Percentiles rank a stretch among this genome's conserved stretches.
Conservation (phyloP, 2,113 vertebrate species). For the Hippoglossus stenolepis region DNA sequence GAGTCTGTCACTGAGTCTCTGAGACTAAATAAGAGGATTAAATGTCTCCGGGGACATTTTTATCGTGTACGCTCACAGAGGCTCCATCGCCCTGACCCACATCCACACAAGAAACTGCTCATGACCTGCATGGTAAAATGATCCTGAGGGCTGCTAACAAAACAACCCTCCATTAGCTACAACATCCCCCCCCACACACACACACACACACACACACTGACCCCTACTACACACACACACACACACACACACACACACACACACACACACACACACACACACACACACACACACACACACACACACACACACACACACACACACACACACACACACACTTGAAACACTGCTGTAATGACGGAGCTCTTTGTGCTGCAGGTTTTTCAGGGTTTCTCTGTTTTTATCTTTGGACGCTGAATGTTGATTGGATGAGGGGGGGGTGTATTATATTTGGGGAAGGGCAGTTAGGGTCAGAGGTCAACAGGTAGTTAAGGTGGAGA, state of each 20-base stretch:
- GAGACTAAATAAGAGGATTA: constrained; percentile 36
- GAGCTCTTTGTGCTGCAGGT: constrained; percentile 13
- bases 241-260: background rate
- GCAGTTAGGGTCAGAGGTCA: constrained; percentile 32
- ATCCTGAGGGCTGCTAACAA: constrained; percentile 14
- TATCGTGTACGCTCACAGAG: background rate
- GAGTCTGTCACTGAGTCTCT: background rate
- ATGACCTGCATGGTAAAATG: background rate
- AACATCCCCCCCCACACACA: background rate
- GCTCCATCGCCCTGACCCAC: constrained; percentile 8
- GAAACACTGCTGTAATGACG: background rate
- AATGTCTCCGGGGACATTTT: background rate
- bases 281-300: background rate
- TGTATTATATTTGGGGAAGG: background rate
- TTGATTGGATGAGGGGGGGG: background rate
- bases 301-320: background rate
- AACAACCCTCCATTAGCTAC: constrained; percentile 20
- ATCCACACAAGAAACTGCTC: background rate
- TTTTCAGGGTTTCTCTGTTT: background rate
- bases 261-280: background rate
- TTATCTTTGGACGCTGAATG: background rate
- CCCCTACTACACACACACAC: too few relatives aligned
- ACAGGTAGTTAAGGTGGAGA: constrained; percentile 23
- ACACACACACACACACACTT: constrained; percentile 2
- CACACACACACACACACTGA: background rate